Evolutionary conservation across 2,797 vertebrate species (phyloP).

Genomic region (Apogon talboti): DNA sequence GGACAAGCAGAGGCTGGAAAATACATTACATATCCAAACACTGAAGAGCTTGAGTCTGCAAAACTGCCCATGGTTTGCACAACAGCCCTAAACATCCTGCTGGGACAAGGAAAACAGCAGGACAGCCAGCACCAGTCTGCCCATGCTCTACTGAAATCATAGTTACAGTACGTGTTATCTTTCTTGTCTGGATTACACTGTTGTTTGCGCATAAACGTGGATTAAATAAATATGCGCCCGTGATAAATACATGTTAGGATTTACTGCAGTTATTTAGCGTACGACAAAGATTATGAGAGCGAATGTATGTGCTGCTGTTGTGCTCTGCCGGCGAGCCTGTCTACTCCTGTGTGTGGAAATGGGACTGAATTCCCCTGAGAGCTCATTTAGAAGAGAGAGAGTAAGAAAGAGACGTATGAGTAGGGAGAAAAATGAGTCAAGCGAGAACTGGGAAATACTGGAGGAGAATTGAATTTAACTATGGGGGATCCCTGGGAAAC

Average conservation of each 20-base stretch:
- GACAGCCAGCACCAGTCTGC: conserved; percentile 25
- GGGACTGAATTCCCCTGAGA: conserved; percentile 64
- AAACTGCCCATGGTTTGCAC: conserved; percentile 58
- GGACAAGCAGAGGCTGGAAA: conserved; percentile 43
- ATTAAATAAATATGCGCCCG: conserved; percentile 19
- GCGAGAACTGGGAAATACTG: conserved; percentile 23
- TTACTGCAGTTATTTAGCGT: conserved; percentile 18
- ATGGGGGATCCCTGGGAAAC: conserved; percentile 28
- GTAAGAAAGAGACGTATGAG: conserved; percentile 8
- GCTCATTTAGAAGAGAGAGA: conserved; percentile 66
- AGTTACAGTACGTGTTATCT: conserved; percentile 8
- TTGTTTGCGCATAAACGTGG: not conserved
- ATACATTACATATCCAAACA: conserved; percentile 56
- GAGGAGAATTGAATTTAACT: conserved; percentile 15
- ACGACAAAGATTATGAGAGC: conserved; percentile 18
- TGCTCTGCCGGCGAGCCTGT: conserved; percentile 45
- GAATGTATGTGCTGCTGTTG: conserved; percentile 13
- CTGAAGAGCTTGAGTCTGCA: conserved; percentile 54
- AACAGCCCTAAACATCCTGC: conserved; percentile 56
- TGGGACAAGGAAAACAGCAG: conserved; percentile 52
- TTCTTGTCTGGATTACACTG: conserved; percentile 10
- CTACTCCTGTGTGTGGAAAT: conserved; percentile 54
- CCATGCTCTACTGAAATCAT: conserved; percentile 24
- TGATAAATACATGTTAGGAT: conserved; percentile 40
- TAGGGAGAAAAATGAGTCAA: conserved; percentile 7